These are phyloP conservation scores for Taenioides sp. DNA, from an alignment of 2,797 vertebrate species.

Conservation along the genomic window DNA sequence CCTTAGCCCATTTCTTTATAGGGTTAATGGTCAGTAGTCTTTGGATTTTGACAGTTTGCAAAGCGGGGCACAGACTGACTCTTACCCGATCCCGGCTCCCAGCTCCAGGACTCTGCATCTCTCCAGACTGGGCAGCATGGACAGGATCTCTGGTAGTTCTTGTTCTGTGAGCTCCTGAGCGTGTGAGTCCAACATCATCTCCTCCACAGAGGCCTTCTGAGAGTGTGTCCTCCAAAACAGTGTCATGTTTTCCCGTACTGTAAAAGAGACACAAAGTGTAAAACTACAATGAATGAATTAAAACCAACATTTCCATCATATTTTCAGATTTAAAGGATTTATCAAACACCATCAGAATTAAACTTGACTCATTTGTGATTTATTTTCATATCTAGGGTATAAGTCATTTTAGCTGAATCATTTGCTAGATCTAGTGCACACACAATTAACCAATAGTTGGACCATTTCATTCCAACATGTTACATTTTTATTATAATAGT, in stretches of 20 bases:
- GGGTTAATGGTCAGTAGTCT: too few species aligned
- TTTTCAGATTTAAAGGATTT: background rate
- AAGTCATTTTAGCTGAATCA: background rate
- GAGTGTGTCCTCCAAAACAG: slow-evolving; percentile 85
- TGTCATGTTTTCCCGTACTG: slow-evolving; percentile 75
- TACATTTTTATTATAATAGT: background rate
- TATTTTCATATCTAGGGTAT: too few species aligned
- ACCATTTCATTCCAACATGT: background rate
- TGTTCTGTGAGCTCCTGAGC: slow-evolving; percentile 74
- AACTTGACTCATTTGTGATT: too few species aligned
- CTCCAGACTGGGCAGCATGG: slow-evolving; percentile 73
- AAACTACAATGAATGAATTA: background rate
- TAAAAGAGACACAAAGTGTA: background rate
- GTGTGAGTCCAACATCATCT: slow-evolving; percentile 87
- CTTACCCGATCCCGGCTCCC: slow-evolving; percentile 86
- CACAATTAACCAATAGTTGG: too few species aligned
- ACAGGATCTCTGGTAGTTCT: slow-evolving; percentile 82
- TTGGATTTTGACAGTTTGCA: too few species aligned
- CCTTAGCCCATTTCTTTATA: too few species aligned
- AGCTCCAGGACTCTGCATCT: slow-evolving; percentile 78
- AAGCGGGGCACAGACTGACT: background rate
- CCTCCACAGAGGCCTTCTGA: slow-evolving; percentile 75
- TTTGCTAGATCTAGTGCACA: background rate
- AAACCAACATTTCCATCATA: background rate
- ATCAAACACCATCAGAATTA: too few species aligned